Conservation (phyloP, 2,888 invertebrate genomes). For the Periphyllus acericola region DNA sequence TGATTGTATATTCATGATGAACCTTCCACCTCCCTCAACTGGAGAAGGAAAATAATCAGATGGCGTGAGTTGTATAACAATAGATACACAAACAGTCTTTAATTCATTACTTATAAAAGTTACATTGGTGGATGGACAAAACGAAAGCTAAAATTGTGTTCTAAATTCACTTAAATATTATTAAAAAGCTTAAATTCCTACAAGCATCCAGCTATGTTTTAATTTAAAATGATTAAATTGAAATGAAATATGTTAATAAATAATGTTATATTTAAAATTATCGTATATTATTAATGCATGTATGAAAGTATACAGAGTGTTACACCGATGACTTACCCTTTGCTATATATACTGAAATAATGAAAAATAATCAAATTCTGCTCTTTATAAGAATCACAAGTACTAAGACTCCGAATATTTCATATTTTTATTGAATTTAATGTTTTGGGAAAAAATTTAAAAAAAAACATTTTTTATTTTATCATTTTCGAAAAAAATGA, state of each 20-base stretch:
- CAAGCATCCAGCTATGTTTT: not conserved
- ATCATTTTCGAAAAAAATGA: too few species aligned
- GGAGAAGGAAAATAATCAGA: constrained; percentile 16
- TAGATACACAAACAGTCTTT: constrained; percentile 31
- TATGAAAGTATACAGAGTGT: too few species aligned
- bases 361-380: too few species aligned
- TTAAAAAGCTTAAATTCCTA: not conserved
- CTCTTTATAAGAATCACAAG: too few species aligned
- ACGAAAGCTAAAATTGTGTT: not conserved
- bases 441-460: too few species aligned
- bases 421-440: too few species aligned
- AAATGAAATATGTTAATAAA: not conserved
- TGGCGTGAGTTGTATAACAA: constrained; percentile 17
- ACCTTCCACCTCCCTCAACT: not conserved
- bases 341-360: too few species aligned
- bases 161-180: constrained; percentile 9
- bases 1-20: constrained; percentile 49
- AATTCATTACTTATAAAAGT: constrained; percentile 50
- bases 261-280: not conserved
- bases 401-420: too few species aligned
- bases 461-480: too few species aligned
- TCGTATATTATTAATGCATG: not conserved
- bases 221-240: not conserved
- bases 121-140: constrained; percentile 31
- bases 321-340: too few species aligned